phyloP scores from a whole-genome alignment of 1,140 invertebrate genomes.

The Patella vulgata region DNA sequence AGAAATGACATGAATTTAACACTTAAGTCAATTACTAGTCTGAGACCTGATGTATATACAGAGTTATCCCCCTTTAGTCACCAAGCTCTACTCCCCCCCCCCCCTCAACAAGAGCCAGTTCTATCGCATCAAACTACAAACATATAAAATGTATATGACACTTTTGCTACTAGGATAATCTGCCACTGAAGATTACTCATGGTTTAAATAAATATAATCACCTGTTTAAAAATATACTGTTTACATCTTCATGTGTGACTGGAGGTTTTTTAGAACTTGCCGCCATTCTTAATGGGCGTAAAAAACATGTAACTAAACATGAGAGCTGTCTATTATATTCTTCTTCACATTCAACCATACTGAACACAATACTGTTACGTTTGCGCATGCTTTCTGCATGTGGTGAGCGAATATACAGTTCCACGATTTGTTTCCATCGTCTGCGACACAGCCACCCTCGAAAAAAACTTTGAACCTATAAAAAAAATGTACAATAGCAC shows the following conservation, averaged over 20 bases:
- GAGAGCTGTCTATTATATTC: slow-evolving; percentile 94
- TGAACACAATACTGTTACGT: slow-evolving; percentile 91
- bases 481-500: slow-evolving; percentile 6
- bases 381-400: slow-evolving; percentile 95
- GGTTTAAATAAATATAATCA: slow-evolving; percentile 34
- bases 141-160: no score
- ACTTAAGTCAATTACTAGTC: no score
- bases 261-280: slow-evolving; percentile 93
- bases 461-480: slow-evolving; percentile 87
- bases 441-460: slow-evolving; percentile 92
- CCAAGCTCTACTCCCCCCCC: no score
- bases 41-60: no score
- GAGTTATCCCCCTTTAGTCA: no score
- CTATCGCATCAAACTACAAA: no score
- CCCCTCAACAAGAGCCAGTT: no score
- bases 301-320: slow-evolving; percentile 89
- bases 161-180: no score
- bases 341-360: slow-evolving; percentile 68
- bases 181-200: no score
- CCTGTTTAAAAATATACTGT: slow-evolving; percentile 93
- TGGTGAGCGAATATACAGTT: slow-evolving; percentile 94
- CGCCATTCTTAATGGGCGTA: slow-evolving; percentile 91
- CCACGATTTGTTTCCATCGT: slow-evolving; percentile 95
- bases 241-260: slow-evolving; percentile 93
- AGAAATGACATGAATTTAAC: no score